Evolutionary conservation across 1,140 invertebrate genomes (phyloP), one percentile per base, ranked within the genome.

Genomic region (Temnothorax longispinosus): DNA sequence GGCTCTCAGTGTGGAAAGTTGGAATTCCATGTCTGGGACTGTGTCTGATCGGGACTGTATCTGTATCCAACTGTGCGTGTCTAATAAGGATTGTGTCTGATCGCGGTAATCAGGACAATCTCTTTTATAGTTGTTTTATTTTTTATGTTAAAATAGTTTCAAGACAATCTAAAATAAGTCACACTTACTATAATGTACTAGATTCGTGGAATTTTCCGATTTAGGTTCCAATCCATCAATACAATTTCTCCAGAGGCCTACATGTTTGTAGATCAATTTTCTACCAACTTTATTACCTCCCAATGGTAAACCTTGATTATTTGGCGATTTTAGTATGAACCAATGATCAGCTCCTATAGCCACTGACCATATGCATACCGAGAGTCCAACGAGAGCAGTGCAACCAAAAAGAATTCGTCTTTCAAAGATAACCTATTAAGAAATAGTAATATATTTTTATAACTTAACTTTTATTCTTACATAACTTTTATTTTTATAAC

Each of bases 311-410:
- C 93, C 93, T 32, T 69, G 13, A 13, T 91, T 80, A 58, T 75
- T 77, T 3, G 95, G 96, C 7, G 96, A 96, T 84, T 96, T 90
- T 71, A 98, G 96, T 21, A 96, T 96, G 75, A 97, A 97, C 98
- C 97, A 98, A 91, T 97, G 96, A 91, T 97, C 96, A 2, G 97
- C 98, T 60, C 96, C 96, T 69, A 98, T 97, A 21, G 98, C 97
- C 1, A 97, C 94, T 8, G 97, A 96, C 98, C 98, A 98, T 1
- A 98, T 90, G 62, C 97, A 96, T 0, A 96, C 95, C 0, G 96
- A 97, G 0, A 98, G 65, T 1, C 97, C 96, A 13, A 97, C 96
- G 4, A 97, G 92, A n/a, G 96, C 93, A 0, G 97, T 98, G 85
- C 97, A 97, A 1, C 96, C 96, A 32, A 98, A 96, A 15, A 98